A percentile compares a stretch with the other conserved stretches of the same genome.
Evolutionary conservation across 64 coral and sea anemone species (phyloP).

Genomic region (Anthopleura sola): DNA sequence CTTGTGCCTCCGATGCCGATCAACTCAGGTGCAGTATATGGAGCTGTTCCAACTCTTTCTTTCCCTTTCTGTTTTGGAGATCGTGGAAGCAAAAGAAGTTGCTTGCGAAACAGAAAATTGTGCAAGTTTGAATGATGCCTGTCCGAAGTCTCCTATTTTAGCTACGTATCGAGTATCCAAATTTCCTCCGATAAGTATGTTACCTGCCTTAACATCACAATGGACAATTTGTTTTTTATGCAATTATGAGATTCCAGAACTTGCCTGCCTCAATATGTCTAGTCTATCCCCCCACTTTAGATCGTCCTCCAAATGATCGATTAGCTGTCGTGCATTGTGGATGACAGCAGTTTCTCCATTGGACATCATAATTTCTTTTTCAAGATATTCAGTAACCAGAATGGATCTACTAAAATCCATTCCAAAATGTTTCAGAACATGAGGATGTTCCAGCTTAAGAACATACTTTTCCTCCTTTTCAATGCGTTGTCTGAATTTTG

Average conservation of each 20-base stretch:
- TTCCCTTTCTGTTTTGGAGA: background rate
- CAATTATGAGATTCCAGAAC: background rate
- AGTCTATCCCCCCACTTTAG: background rate
- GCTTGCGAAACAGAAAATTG: slow-evolving; percentile 34
- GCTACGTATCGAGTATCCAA: background rate
- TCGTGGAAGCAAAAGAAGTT: slow-evolving; percentile 8
- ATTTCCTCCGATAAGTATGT: slow-evolving; percentile 16
- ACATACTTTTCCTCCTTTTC: slow-evolving; percentile 22
- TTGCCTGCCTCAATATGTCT: background rate
- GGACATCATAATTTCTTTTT: background rate
- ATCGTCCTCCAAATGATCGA: background rate
- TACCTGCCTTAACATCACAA: slow-evolving; percentile 12
- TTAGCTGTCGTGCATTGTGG: slow-evolving; percentile 10
- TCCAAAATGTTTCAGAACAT: slow-evolving; percentile 23
- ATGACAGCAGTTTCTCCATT: background rate
- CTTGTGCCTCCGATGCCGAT: slow-evolving; percentile 3
- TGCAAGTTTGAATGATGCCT: slow-evolving; percentile 10
- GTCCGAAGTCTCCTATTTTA: slow-evolving; percentile 47
- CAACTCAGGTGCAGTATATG: slow-evolving; percentile 49
- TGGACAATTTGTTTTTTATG: slow-evolving; percentile 13
- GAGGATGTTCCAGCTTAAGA: slow-evolving; percentile 15
- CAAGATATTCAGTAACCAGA: slow-evolving; percentile 14
- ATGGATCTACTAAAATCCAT: slow-evolving; percentile 1
- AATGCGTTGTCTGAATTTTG: slow-evolving; percentile 11
- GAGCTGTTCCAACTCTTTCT: slow-evolving; percentile 39